Base-by-base conservation (phyloP, 1,140 invertebrate species). In the Hetaerina americana region DNA sequence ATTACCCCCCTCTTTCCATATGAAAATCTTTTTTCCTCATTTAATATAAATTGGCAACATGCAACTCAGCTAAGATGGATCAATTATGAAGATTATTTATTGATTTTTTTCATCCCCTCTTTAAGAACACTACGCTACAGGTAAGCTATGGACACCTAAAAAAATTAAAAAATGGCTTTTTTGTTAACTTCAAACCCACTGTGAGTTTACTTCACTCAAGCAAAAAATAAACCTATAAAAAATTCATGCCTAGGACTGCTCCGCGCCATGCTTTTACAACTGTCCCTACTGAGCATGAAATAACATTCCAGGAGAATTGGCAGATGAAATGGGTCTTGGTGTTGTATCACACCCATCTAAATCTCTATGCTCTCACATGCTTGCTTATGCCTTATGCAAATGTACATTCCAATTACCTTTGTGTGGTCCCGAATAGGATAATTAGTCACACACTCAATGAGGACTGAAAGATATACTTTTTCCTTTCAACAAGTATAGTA, bases 21-120 rank as follows among this genome's bases (percentile, higher is more conserved):
- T 57, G 40, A 57, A 57, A 57, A 57, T n/a, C 40, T 18, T 57
- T n/a, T 5, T 57, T 57, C 22, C 40, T 57, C 10, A 57, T 57
- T 57, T 57, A 57, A 57, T 57, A 57, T 57, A 57, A 57, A 57
- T n/a, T 57, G 40, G 40, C 40, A 57, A 57, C 40, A 57, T 57
- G 40, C 40, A 57, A 57, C 40, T 57, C 40, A 57, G 40, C 40
- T 57, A 57, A 57, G 40, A 57, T 57, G 40, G 40, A 57, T 57
- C 40, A 57, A 12, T 57, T 57, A 57, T 57, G 22, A 57, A 57
- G 40, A 57, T 57, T 57, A 57, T 57, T 57, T 57, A 57, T 57
- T n/a, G 22, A 57, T 57, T 57, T n/a, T n/a, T 57, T 57, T 40
- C 40, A 2, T 57, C 40, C 40, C 40, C 40, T 57, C n/a, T 57